These are phyloP conservation scores for Carassius auratus DNA, from an alignment of 2,113 vertebrate genomes.

Conservation along the genomic window DNA sequence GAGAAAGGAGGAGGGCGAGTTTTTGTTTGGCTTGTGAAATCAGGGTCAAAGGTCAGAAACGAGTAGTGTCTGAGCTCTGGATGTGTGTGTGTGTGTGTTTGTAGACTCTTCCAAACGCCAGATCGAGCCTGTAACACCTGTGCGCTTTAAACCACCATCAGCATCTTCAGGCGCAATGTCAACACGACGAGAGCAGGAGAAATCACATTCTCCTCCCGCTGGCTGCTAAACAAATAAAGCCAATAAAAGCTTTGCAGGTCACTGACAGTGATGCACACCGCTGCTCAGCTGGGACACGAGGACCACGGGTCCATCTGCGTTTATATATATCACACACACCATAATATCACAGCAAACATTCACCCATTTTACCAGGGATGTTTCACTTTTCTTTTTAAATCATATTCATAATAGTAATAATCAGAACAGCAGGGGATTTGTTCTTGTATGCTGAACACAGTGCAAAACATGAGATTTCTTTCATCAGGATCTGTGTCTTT, in stretches of 20 bases:
- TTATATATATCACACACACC: neutral
- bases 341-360: neutral
- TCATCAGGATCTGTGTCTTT: neutral
- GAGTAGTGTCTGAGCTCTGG: conserved; percentile 8
- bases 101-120: neutral
- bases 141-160: neutral
- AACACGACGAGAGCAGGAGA: conserved; percentile 18
- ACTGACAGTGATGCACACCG: conserved; percentile 1
- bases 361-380: neutral
- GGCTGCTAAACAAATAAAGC: conserved; percentile 41
- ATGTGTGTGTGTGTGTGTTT: neutral
- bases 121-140: conserved; percentile 1
- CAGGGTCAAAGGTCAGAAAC: conserved; percentile 13
- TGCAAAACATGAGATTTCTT: neutral
- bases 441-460: neutral
- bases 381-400: neutral
- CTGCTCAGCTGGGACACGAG: neutral
- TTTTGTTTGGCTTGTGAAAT: conserved; percentile 19
- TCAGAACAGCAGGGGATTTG: neutral
- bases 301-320: neutral
- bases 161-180: conserved; percentile 11
- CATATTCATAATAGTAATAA: neutral
- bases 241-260: conserved; percentile 40
- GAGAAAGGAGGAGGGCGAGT: neutral
- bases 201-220: conserved; percentile 35